Evolutionary conservation across 2,113 vertebrate genomes (phyloP).

Genomic region (Aix galericulata): DNA sequence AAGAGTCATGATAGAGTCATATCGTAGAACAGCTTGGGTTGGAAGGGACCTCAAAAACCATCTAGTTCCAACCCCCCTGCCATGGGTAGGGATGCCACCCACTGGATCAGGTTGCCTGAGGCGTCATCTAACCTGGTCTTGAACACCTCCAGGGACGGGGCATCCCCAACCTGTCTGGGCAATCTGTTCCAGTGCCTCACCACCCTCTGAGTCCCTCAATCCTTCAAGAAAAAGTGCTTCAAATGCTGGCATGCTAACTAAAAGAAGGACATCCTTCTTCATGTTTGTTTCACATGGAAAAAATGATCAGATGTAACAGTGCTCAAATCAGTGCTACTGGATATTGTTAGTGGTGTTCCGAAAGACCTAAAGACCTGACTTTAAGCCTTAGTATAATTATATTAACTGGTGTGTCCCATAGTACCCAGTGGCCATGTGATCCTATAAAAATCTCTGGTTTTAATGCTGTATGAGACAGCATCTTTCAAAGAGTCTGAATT

Average conservation of each 20-base stretch:
- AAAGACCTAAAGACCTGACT: neutral
- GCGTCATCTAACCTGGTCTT: too few relatives aligned
- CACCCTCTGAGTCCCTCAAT: neutral
- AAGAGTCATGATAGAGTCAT: neutral
- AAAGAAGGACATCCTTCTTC: neutral
- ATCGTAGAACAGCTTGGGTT: too few relatives aligned
- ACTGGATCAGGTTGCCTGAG: too few relatives aligned
- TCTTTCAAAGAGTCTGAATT: neutral
- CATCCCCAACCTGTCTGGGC: too few relatives aligned
- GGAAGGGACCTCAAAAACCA: too few relatives aligned
- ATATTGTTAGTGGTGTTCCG: neutral
- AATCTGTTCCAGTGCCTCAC: too few relatives aligned
- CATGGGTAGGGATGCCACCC: too few relatives aligned
- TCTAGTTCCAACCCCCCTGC: too few relatives aligned
- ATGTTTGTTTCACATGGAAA: neutral
- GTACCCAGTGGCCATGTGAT: neutral
- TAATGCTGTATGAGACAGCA: neutral
- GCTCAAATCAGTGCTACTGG: neutral
- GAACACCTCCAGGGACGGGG: too few relatives aligned
- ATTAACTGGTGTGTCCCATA: neutral
- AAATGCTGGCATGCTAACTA: neutral
- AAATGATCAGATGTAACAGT: neutral
- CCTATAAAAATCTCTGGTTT: neutral
- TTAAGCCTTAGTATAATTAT: neutral
- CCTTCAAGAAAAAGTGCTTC: neutral